These are phyloP conservation scores for Xenus cinereus DNA, from an alignment of 2,113 vertebrate genomes.

Conservation along the genomic window DNA sequence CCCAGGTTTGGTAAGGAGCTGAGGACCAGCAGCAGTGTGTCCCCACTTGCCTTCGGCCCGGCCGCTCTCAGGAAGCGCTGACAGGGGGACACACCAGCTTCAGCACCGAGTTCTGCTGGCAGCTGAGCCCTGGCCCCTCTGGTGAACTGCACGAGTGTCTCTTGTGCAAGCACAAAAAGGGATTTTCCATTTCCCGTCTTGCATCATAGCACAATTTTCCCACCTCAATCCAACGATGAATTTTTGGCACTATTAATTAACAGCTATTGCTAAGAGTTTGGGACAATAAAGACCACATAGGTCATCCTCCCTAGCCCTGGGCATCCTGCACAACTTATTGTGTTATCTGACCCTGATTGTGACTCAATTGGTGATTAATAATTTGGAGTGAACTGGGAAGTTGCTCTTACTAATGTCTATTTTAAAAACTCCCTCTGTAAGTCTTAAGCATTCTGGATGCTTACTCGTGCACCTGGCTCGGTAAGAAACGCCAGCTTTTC, in stretches of 20 bases:
- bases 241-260: not conserved
- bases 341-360: not conserved
- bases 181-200: not conserved
- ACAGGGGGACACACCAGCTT: accelerated
- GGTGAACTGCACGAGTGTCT: not conserved
- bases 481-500: not conserved
- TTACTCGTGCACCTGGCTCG: not conserved
- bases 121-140: not conserved
- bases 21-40: not conserved
- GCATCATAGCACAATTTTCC: not conserved
- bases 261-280: not conserved
- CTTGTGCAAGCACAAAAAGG: accelerated
- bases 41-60: not conserved
- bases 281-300: not conserved
- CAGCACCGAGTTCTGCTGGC: not conserved
- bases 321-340: not conserved
- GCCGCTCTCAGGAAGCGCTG: not conserved
- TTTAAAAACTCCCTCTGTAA: not conserved
- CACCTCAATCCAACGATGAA: not conserved
- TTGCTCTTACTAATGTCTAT: not conserved
- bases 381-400: constrained; percentile 1
- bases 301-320: constrained; percentile 5
- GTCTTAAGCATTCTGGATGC: not conserved
- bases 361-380: constrained; percentile 8
- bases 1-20: constrained; percentile 87